phyloP scores from a whole-genome alignment of 2,797 vertebrate genomes.

The Takifugu rubripes region DNA sequence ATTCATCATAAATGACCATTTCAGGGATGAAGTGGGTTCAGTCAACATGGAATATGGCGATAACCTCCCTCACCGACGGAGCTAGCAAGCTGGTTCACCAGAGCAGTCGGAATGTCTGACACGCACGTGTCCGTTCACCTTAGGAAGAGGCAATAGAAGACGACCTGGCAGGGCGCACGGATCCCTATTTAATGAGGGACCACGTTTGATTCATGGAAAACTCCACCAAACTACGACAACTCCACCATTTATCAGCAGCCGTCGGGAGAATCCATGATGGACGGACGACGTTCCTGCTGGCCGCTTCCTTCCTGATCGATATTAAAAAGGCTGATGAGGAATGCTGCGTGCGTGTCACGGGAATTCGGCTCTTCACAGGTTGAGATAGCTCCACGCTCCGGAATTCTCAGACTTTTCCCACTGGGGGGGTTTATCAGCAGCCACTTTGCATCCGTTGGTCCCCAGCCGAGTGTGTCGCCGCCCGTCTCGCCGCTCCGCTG shows the following conservation, averaged over 20 bases:
- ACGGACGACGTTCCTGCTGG: slow-evolving; percentile 41
- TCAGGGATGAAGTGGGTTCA: too few species aligned
- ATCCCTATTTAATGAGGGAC: slow-evolving; percentile 27
- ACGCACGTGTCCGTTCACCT: neutral
- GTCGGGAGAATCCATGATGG: slow-evolving; percentile 21
- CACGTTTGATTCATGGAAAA: slow-evolving; percentile 37
- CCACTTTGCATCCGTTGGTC: slow-evolving; percentile 30
- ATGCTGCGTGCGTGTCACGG: slow-evolving; percentile 30
- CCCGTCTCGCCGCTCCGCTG: slow-evolving; percentile 8
- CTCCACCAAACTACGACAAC: slow-evolving; percentile 50
- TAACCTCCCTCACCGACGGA: too few species aligned
- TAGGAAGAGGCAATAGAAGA: neutral
- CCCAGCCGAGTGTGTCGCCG: slow-evolving; percentile 15
- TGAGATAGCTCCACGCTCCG: slow-evolving; percentile 9
- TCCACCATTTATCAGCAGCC: slow-evolving; percentile 41
- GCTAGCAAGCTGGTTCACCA: too few species aligned
- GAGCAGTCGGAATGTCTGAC: too few species aligned
- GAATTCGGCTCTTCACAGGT: too few species aligned
- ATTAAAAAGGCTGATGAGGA: slow-evolving; percentile 52
- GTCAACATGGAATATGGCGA: too few species aligned
- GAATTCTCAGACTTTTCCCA: slow-evolving; percentile 43
- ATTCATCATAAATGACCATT: too few species aligned
- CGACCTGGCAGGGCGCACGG: neutral
- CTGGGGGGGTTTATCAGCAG: slow-evolving; percentile 31
- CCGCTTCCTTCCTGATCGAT: slow-evolving; percentile 50